A percentile compares a stretch with the other conserved stretches of the same genome.
phyloP scores from a whole-genome alignment of 2,888 invertebrate genomes.

The Lasioglossum figueresi region DNA sequence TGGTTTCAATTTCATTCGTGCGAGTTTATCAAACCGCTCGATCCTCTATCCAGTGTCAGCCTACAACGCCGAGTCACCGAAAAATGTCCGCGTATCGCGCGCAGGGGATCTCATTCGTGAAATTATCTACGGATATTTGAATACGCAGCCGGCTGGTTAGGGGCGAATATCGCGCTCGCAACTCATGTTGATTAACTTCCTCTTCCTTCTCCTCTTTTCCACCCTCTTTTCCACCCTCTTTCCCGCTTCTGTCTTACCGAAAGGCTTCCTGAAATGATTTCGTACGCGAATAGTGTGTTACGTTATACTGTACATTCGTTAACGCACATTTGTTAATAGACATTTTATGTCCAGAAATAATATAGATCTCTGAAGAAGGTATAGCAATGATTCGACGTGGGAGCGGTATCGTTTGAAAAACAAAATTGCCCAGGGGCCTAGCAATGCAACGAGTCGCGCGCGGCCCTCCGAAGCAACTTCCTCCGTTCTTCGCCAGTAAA shows the following conservation, averaged over 20 bases:
- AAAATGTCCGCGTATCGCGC: background rate
- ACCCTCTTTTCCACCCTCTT: too few species aligned
- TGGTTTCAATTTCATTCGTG: background rate
- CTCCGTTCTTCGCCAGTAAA: constrained; percentile 17
- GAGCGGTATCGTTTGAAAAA: background rate
- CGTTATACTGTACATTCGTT: background rate
- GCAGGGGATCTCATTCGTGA: constrained; percentile 4
- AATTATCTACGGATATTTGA: constrained; percentile 41
- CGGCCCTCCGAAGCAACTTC: constrained; percentile 18
- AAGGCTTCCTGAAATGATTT: background rate
- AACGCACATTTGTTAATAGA: background rate
- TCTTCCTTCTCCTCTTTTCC: background rate
- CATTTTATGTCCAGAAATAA: background rate
- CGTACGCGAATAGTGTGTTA: background rate
- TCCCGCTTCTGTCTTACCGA: background rate
- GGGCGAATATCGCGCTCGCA: constrained; percentile 17
- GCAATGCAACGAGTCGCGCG: constrained; percentile 28
- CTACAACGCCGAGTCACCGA: background rate
- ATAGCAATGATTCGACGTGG: background rate
- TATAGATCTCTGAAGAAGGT: background rate
- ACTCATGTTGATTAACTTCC: background rate
- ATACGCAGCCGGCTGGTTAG: constrained; percentile 32
- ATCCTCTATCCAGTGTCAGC: background rate
- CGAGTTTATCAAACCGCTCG: background rate
- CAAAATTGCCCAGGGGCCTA: background rate